Evolutionary conservation across 2,888 invertebrate genomes (phyloP), one percentile per base, ranked within the genome.

Genomic region (Blera fallax): DNA sequence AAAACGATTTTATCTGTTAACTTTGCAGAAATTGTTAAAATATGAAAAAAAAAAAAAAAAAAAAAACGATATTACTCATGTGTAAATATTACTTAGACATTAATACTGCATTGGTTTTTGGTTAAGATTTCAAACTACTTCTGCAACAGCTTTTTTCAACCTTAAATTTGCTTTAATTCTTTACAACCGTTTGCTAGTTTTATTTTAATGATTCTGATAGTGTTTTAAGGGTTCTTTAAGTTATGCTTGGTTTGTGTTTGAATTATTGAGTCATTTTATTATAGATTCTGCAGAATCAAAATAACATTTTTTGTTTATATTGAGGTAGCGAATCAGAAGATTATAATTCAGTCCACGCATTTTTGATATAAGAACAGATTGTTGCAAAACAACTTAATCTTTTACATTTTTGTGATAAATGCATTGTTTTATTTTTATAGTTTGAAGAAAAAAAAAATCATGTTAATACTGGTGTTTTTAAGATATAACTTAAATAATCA

Each of bases 231-330:
- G 81, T 83, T 85, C 87, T 84, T 80, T 77, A 64, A 80, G 62
- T 77, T 80, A 14, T 87, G 84, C 79, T 87, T 88, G 88, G 87
- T 87, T 87, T 81, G 87, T 89, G 88, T 89, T 89, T 81, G 74
- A 76, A 85, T 74, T 85, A 80, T 76, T 79, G 48, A 81, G 81
- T 81, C 74, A 77, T 85, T 81, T 85, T 65, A 76, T 80, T 74
- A 87, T 88, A 88, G 88, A 88, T 88, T 88, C 88, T 88, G 88
- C 88, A 88, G 88, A 88, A 88, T 88, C 88, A 87, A 88, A 69
- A 79, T 83, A 77, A 77, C 62, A 69, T 77, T 69, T 76, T 70
- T 70, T 80, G 50, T 67, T 83, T 58, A 78, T 62, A 85, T 60
- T 81, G 81, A 85, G 85, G 85, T 85, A 85, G 85, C 43, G 65